Conservation (phyloP, 1,140 invertebrate genomes). For the Dreissena polymorpha region DNA sequence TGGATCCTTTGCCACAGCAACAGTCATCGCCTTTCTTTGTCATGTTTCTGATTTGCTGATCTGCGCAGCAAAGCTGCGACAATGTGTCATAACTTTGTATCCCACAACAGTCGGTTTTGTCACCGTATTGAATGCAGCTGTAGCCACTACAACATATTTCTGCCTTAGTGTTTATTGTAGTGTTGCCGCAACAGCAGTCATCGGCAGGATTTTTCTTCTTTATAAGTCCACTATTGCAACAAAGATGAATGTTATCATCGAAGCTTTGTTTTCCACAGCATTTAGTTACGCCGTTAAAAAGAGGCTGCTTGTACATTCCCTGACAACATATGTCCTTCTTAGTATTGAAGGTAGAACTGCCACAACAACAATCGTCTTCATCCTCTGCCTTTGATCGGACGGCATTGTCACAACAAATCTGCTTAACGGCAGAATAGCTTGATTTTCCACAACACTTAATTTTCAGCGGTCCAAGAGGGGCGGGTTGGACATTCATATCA, state of each 20-base stretch:
- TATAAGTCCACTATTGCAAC: neutral
- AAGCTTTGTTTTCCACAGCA: slow-evolving; percentile 26
- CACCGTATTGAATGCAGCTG: neutral
- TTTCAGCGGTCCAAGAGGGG: neutral
- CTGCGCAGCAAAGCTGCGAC: slow-evolving; percentile 6
- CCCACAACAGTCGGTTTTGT: slow-evolving; percentile 17
- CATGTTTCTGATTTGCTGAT: slow-evolving; percentile 7
- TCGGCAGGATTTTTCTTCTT: slow-evolving; percentile 1
- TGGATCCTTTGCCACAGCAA: slow-evolving; percentile 18
- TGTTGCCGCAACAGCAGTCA: slow-evolving; percentile 32
- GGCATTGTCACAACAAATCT: slow-evolving; percentile 30
- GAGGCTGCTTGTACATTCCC: neutral
- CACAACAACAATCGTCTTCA: slow-evolving; percentile 39
- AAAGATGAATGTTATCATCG: neutral
- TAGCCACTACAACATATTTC: slow-evolving; percentile 21
- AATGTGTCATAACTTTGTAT: slow-evolving; percentile 7
- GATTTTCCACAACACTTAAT: slow-evolving; percentile 33
- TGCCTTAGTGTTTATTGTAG: slow-evolving; percentile 11
- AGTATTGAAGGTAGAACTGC: slow-evolving; percentile 28
- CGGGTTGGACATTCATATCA: slow-evolving; percentile 23
- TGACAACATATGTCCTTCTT: slow-evolving; percentile 23
- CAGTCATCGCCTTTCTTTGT: slow-evolving; percentile 26
- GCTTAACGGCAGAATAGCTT: slow-evolving; percentile 22
- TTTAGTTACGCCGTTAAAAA: slow-evolving; percentile 2
- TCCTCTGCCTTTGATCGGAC: slow-evolving; percentile 6